Evolutionary conservation across 2,797 vertebrate genomes (phyloP), one percentile per base, ranked within the genome.

Genomic region (Protosalanx chinensis): DNA sequence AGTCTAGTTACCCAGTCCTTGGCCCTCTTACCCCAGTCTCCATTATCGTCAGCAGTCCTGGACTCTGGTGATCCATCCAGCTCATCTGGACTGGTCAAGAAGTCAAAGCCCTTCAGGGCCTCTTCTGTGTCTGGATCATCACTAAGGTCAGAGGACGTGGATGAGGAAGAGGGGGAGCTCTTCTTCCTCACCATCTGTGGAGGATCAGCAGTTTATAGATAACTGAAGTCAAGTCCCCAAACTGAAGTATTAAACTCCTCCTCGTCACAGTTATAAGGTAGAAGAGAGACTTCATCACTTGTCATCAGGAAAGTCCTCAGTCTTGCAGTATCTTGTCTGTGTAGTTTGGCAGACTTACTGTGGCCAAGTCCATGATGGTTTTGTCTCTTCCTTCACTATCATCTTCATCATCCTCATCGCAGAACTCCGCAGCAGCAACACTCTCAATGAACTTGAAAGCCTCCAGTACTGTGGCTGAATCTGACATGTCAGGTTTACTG

Each of bases 401-500:
- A 16, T 96, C 95, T 0, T 97, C 96, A 18, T 96, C 96, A 10
- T 96, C 96, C 70, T 98, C 96, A 80, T 98, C 95, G 67, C 95
- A 96, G 76, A 96, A 96, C 70, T 96, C 96, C 3, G 95, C 93
- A 5, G 94, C 94, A 5, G 94, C 94, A 5, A 94, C 94, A 79
- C 92, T 96, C 90, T 97, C 96, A 27, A 98, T 95, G 87, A 98
- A 96, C 87, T 94, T 95, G 70, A 98, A 98, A 68, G 95, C 96
- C 88, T 97, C 96, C 89, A 97, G 85, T 71, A 96, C 94, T 3
- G 94, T 91, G 51, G 81, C 78, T 0, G 95, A 94, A 88, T 97
- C 95, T 0, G 94, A 95, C 90, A 93, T 87, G 86, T 96, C 94
- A 1, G 93, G 93, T 90, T 95, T 97, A 84, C 95, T 97, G 81